Conservation (phyloP, 1,140 invertebrate genomes). For the Aphelinus atriplicis region DNA sequence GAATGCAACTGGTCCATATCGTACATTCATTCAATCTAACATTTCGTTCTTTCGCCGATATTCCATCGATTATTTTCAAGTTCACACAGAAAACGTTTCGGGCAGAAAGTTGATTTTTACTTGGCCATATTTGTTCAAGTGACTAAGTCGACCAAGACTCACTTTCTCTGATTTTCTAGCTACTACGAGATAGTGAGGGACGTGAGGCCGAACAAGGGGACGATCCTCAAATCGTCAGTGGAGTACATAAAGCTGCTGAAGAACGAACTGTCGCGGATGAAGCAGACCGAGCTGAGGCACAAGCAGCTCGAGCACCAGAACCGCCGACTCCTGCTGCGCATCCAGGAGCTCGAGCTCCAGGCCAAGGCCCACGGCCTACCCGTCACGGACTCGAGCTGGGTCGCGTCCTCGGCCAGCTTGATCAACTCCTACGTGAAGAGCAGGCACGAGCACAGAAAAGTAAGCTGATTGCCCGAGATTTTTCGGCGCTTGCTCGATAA, state of each 20-base stretch:
- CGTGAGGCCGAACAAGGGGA: constrained; percentile 93
- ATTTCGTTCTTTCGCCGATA: too few species aligned
- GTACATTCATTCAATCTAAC: too few species aligned
- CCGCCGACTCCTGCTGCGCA: constrained; percentile 80
- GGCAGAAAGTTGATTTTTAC: too few species aligned
- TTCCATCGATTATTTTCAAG: too few species aligned
- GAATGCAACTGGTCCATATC: too few species aligned
- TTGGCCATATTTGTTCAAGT: not conserved
- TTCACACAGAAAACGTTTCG: too few species aligned
- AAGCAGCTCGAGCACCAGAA: constrained; percentile 87
- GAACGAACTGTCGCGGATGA: constrained; percentile 83
- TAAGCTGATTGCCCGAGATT: constrained; percentile 28
- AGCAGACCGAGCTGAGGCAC: constrained; percentile 80
- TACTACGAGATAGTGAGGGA: constrained; percentile 89
- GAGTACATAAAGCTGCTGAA: constrained; percentile 94
- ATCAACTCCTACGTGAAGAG: constrained; percentile 59
- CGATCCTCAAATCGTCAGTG: constrained; percentile 95
- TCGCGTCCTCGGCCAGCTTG: constrained; percentile 53
- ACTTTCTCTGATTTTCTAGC: not conserved
- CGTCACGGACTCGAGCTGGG: constrained; percentile 69
- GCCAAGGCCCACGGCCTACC: constrained; percentile 76
- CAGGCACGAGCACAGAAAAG: constrained; percentile 65
- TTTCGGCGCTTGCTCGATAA: too few species aligned
- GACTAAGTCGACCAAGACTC: too few species aligned
- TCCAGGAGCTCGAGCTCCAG: constrained; percentile 77